Base-by-base conservation (phyloP, 1,140 invertebrate genomes). In the Drosophila parvula region DNA sequence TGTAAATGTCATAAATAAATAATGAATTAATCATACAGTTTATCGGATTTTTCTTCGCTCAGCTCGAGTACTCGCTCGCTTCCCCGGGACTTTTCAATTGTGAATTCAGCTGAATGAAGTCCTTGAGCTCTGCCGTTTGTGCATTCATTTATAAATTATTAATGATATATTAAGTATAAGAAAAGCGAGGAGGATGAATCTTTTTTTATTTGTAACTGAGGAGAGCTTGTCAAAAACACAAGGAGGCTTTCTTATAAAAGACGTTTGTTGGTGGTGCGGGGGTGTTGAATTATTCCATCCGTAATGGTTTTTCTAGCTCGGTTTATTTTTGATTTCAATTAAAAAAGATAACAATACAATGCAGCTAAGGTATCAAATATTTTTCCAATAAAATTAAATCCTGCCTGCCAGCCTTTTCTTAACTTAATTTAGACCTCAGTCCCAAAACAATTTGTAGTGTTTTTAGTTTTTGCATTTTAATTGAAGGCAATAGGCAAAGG, bases 1-100 rank as follows among this genome's bases (percentile, higher is more conserved):
- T 88, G 83, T 50, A 59, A 63, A 58, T 86, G 82, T 83, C 82
- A 79, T 78, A 77, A 74, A 74, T 88, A 89, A 77, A 88, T 82
- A 79, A 89, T 78, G 79, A 80, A 88, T 88, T 88, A 89, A 88
- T 88, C 84, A 89, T 80, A 57, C 83, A 80, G 83, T 89, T 88
- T 83, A 83, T 67, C 67, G 36, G 73, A 68, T 59, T 67, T 73
- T 76, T 59, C 41, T 27, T 50, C 16, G 43, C 50, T 50, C 65
- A 44, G 36, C 59, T 51, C 44, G 53, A 57, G 69, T 65, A 14
- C 63, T 69, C 68, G 5, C 48, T 22, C 22, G 22, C 30, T 50
- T 65, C 36, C 43, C n/a, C 53, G 36, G 53, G 67, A 68, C 41
- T 76, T 86, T 79, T 74, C 79, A 88, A 79, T 88, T 79, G 84